Evolutionary conservation across 1,140 invertebrate species (phyloP), one percentile per base, ranked within the genome.

Genomic region (Drosophila seguyi): DNA sequence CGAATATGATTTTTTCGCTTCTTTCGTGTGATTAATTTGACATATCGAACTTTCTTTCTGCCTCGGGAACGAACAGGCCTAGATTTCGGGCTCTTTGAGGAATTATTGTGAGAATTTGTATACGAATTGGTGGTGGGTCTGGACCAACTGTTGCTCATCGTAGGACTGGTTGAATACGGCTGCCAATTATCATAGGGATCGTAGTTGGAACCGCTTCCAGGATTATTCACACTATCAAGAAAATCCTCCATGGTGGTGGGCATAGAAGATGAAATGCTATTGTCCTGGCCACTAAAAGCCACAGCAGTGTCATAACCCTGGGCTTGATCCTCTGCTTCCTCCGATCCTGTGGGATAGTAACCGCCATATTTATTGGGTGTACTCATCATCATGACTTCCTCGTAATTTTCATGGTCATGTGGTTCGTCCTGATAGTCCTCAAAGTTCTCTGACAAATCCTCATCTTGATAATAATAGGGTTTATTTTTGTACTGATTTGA

Each of bases 1-100:
- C 68, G 62, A 20, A 85, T 76, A 27, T 79, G 74, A 85, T 90
- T 90, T 25, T 90, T 90, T 25, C 85, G 85, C 50, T 90, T 90
- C 63, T 79, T 81, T 6, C 85, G 63, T 8, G 67, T 84, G 22
- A 76, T 36, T 31, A 82, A 18, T 48, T 87, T 88, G 4, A 88
- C 62, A 50, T 77, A 84, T 14, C 84, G 65, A 8, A 88, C 11
- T 57, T 75, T 86, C 14, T 36, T 57, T 16, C 27, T 31, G 3
- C 50, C 48, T 18, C 34, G 20, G 14, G 57, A 41, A n/a, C 39
- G 56, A 2, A 52, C 20, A 6, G 67, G 65, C 10, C 74, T 56
- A 13, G 61, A 8, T 34, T 78, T 44, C n/a, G 22, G 53, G 25
- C 6, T 29, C 18, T 42, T 61, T 34, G 53, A 20, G 47, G 61